Evolutionary conservation across 2,797 vertebrate genomes (phyloP).

Genomic region (Selene dorsalis): DNA sequence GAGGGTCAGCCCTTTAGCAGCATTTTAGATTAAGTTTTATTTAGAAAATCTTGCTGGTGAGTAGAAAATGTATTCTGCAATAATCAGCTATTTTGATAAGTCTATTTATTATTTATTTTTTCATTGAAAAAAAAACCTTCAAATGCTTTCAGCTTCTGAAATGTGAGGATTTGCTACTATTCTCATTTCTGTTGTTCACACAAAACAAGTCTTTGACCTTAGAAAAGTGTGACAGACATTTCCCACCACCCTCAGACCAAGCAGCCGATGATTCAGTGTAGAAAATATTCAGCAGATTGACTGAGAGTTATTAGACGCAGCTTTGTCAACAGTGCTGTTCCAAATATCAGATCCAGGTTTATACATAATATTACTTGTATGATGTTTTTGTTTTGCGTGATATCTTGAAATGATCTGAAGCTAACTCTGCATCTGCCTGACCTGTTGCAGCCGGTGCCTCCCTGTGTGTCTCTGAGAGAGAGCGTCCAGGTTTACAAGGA

Average conservation of each 20-base stretch:
- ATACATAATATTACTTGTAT: not conserved
- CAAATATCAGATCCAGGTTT: not conserved
- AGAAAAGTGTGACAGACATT: not conserved
- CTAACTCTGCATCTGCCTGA: not conserved
- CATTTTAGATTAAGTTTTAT: not conserved
- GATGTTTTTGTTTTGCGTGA: not conserved
- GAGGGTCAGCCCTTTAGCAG: not conserved
- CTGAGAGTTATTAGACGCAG: not conserved
- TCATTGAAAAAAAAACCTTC: too few species aligned
- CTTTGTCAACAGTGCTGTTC: not conserved
- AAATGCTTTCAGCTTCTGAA: not conserved
- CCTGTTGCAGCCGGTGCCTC: conserved; percentile 89
- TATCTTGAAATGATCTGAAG: not conserved
- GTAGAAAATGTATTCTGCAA: not conserved
- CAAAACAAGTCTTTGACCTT: not conserved
- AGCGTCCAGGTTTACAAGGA: conserved; percentile 95
- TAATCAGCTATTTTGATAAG: too few species aligned
- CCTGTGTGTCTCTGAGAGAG: conserved; percentile 91
- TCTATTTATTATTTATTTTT: not conserved
- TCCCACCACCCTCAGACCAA: not conserved
- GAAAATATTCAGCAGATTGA: not conserved
- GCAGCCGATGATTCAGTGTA: not conserved
- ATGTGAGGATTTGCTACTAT: not conserved
- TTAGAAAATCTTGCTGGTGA: not conserved
- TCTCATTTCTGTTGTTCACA: not conserved